Base-by-base conservation (phyloP, 64 coral and sea anemone species). In the Catalaphyllia jardinei region DNA sequence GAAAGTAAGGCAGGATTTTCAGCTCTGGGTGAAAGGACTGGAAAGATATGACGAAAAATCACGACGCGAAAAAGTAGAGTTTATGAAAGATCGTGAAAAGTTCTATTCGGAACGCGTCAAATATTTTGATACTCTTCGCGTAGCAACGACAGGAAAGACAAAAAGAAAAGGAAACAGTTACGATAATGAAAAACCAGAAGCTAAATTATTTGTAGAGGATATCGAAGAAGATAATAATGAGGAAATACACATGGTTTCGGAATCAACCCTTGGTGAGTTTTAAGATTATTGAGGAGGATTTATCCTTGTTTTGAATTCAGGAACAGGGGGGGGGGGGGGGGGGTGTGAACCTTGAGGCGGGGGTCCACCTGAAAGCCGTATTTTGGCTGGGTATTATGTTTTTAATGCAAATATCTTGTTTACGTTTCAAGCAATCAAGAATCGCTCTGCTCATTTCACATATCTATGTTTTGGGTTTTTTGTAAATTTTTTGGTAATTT, bases 1-100 rank as follows among this genome's bases (percentile, higher is more conserved):
- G 72, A 51, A 33, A 89, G 72, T 83, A 31, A 93, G 79, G 67
- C 49, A 6, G 73, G 79, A 85, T 89, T 93, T 88, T 30, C 62
- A 75, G 61, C 52, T 42, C 20, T 82, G 79, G 67, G 63, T 25
- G 25, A 93, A 30, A 39, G 79, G 71, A 63, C 82, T n/a, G 71
- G 88, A 61, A 75, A 76, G 22, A 67, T 12, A 85, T 85, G 31
- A 25, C 8, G 62, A 67, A 71, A 85, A 85, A 71, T 17, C 71
- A 71, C 67, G 63, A 20, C 67, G 67, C 24, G 81, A 85, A 19
- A 85, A 71, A 85, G 62, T 19, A 71, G 81, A 85, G 19, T 85
- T 85, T 16, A 35, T 29, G 0, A 64, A 42, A 1, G 81, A 85
- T 1, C 63, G 63, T 39, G 64, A 51, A 28, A 85, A 38, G n/a